Conservation (phyloP, 64 coral and sea anemone genomes). For the Dendrophyllia cribrosa region DNA sequence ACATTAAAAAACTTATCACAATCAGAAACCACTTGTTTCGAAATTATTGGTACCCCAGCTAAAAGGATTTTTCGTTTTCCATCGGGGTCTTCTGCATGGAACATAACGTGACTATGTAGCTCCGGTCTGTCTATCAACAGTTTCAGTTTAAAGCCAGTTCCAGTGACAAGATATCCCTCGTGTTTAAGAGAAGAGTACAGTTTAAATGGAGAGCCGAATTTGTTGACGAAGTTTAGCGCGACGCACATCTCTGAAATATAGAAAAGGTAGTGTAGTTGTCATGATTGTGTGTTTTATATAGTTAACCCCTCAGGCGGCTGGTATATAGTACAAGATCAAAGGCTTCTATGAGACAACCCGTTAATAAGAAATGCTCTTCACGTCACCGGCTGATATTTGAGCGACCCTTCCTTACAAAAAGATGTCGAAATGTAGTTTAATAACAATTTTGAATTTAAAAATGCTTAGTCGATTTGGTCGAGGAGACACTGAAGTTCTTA, state of each 20-base stretch:
- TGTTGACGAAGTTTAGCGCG: constrained; percentile 47
- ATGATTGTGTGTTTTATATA: not conserved
- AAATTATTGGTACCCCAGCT: not conserved
- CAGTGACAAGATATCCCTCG: constrained; percentile 72
- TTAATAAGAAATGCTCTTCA: too few relatives aligned
- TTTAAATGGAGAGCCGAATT: constrained; percentile 49
- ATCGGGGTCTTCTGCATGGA: not conserved
- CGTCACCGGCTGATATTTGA: too few relatives aligned
- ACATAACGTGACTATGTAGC: constrained; percentile 19
- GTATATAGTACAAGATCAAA: too few relatives aligned
- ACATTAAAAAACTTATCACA: not conserved
- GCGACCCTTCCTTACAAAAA: too few relatives aligned
- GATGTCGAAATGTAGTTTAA: too few relatives aligned
- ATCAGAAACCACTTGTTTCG: not conserved
- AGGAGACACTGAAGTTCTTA: too few relatives aligned
- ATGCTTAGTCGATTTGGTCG: too few relatives aligned
- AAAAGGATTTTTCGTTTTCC: constrained; percentile 1
- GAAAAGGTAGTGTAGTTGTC: not conserved
- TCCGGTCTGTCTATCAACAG: constrained; percentile 19
- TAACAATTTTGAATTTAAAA: too few relatives aligned
- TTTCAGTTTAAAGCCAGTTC: constrained; percentile 33
- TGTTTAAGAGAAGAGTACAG: constrained; percentile 81
- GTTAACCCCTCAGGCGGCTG: too few relatives aligned
- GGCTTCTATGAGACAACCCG: too few relatives aligned
- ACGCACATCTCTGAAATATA: not conserved